These are phyloP conservation scores for Oxytorus armatus DNA, from an alignment of 2,888 invertebrate genomes.

Conservation along the genomic window DNA sequence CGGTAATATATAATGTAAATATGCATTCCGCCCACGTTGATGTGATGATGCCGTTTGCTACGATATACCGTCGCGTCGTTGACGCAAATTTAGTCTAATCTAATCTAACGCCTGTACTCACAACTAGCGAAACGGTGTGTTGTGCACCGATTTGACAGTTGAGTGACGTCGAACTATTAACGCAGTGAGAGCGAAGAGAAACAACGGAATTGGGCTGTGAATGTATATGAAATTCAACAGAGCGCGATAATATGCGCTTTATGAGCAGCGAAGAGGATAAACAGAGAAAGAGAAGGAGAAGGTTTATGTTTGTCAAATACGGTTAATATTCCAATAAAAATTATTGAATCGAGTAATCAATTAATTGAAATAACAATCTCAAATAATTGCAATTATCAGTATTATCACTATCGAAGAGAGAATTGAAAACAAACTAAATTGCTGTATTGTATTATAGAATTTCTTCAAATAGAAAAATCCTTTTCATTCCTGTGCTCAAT, in stretches of 20 bases:
- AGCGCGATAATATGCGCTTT: neutral
- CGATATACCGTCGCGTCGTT: slow-evolving; percentile 1
- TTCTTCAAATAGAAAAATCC: no score
- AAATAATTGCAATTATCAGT: no score
- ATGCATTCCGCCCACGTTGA: no score
- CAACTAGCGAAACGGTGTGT: slow-evolving; percentile 11
- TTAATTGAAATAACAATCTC: neutral
- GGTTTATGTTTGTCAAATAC: neutral
- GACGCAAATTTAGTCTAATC: slow-evolving; percentile 44
- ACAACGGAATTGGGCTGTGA: slow-evolving; percentile 20
- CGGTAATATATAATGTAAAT: no score
- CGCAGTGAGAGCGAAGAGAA: slow-evolving; percentile 16
- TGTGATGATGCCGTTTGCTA: no score
- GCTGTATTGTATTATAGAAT: no score
- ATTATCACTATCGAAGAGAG: no score
- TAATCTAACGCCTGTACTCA: slow-evolving; percentile 34
- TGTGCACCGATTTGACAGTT: slow-evolving; percentile 35
- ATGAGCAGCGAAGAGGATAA: neutral
- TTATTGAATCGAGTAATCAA: neutral
- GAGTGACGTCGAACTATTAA: slow-evolving; percentile 44
- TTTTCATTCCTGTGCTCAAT: no score
- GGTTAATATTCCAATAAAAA: neutral
- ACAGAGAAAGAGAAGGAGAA: neutral
- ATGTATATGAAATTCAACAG: no score
- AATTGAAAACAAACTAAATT: no score